phyloP scores from a whole-genome alignment of 2,113 vertebrate genomes.

The Myotis davidii region DNA sequence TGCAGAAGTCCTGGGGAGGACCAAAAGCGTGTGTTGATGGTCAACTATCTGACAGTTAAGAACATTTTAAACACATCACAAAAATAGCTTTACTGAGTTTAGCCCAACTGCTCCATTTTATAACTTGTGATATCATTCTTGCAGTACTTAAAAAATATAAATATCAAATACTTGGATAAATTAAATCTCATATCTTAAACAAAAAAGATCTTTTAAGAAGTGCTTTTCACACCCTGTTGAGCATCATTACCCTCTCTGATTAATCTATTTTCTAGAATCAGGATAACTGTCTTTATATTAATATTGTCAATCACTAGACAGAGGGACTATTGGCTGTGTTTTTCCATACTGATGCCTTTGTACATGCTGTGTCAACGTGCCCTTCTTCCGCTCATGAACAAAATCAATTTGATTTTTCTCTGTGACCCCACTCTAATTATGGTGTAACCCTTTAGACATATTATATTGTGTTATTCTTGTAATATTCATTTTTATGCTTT shows the following conservation, averaged over 20 bases:
- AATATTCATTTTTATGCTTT: slow-evolving; percentile 11
- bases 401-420: background rate
- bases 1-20: background rate
- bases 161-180: background rate
- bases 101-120: background rate
- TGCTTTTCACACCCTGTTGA: background rate
- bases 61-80: background rate
- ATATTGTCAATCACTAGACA: slow-evolving; percentile 7
- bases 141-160: background rate
- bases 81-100: background rate
- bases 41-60: background rate
- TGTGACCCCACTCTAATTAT: background rate
- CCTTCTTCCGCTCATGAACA: background rate
- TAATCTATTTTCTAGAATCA: background rate
- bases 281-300: background rate
- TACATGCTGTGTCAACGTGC: background rate
- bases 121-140: background rate
- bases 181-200: slow-evolving; percentile 36
- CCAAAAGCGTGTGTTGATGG: background rate
- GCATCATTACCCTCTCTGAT: background rate
- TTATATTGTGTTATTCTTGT: background rate
- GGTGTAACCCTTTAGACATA: background rate
- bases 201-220: background rate
- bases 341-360: background rate
- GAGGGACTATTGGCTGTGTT: background rate